Conservation (phyloP, 1,140 invertebrate species). For the Halyomorpha halys region DNA sequence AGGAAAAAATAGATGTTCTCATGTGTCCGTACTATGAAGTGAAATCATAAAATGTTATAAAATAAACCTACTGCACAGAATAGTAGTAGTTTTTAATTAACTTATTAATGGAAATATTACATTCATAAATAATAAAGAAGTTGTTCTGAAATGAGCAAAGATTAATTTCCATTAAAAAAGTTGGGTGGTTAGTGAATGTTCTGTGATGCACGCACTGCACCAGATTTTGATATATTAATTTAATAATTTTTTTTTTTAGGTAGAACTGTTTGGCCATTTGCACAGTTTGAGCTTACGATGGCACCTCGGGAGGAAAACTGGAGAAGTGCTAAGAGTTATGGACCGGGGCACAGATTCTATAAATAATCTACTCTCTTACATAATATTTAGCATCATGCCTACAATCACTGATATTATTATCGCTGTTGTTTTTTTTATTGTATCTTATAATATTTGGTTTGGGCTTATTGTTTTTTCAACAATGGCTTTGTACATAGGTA, state of each 20-base stretch:
- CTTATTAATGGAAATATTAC: no score
- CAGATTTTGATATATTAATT: no score
- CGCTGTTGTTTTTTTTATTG: slow-evolving; percentile 82
- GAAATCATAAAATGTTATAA: no score
- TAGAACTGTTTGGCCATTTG: slow-evolving; percentile 72
- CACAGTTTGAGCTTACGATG: slow-evolving; percentile 76
- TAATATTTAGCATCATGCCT: slow-evolving; percentile 78
- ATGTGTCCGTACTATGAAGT: no score
- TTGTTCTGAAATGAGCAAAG: no score
- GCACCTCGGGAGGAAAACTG: slow-evolving; percentile 88
- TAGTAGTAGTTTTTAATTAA: no score
- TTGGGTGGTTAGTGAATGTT: no score
- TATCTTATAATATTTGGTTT: slow-evolving; percentile 84
- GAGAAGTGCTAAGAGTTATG: slow-evolving; percentile 88
- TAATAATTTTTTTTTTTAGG: slow-evolving; percentile 42
- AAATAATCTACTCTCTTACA: slow-evolving; percentile 82
- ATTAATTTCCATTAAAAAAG: no score
- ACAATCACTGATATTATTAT: slow-evolving; percentile 87
- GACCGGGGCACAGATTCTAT: slow-evolving; percentile 92
- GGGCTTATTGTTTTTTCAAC: slow-evolving; percentile 86
- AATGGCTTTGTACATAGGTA: slow-evolving; percentile 86
- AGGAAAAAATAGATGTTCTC: no score
- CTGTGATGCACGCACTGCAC: no score
- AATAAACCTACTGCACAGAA: no score
- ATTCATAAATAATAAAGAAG: no score